A percentile compares a stretch with the other conserved stretches of the same genome.
Conservation (phyloP, 2,797 vertebrate genomes). For the Amniataba percoides region DNA sequence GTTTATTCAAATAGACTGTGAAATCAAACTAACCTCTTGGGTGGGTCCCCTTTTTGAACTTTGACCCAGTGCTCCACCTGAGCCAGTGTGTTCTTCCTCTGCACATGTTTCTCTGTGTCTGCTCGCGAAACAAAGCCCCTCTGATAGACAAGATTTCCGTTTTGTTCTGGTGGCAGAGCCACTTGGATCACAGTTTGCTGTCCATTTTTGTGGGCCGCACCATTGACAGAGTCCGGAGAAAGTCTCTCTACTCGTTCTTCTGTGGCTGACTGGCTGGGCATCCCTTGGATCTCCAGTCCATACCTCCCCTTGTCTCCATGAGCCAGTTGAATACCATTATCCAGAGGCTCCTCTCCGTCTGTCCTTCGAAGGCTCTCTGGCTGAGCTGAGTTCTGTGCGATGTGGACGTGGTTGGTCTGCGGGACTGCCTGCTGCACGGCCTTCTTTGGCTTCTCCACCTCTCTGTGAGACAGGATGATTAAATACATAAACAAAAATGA, state of each 20-base stretch:
- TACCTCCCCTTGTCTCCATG: constrained; percentile 85
- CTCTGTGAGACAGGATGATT: constrained; percentile 66
- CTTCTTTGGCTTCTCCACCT: constrained; percentile 86
- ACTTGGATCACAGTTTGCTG: constrained; percentile 80
- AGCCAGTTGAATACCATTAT: constrained; percentile 81
- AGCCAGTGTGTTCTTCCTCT: constrained; percentile 92
- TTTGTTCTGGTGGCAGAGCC: constrained; percentile 86
- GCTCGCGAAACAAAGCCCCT: constrained; percentile 84
- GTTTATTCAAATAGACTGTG: constrained; percentile 7
- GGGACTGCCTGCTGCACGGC: constrained; percentile 87
- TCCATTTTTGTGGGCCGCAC: constrained; percentile 87
- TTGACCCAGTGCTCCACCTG: constrained; percentile 97
- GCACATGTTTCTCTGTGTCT: constrained; percentile 90
- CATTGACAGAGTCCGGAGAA: constrained; percentile 83
- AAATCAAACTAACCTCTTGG: constrained; percentile 82
- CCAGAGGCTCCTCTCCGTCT: constrained; percentile 80
- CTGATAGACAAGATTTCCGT: constrained; percentile 89
- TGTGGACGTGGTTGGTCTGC: constrained; percentile 88
- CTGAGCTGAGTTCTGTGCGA: constrained; percentile 82
- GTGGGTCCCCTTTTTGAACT: constrained; percentile 91
- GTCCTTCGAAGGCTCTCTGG: constrained; percentile 79
- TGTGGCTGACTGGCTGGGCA: constrained; percentile 73
- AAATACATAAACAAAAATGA: constrained; percentile 6
- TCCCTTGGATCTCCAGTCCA: constrained; percentile 85
- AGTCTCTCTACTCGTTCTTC: constrained; percentile 84